Conservation (phyloP, 2,797 vertebrate genomes). For the Mionectes olivaceus region DNA sequence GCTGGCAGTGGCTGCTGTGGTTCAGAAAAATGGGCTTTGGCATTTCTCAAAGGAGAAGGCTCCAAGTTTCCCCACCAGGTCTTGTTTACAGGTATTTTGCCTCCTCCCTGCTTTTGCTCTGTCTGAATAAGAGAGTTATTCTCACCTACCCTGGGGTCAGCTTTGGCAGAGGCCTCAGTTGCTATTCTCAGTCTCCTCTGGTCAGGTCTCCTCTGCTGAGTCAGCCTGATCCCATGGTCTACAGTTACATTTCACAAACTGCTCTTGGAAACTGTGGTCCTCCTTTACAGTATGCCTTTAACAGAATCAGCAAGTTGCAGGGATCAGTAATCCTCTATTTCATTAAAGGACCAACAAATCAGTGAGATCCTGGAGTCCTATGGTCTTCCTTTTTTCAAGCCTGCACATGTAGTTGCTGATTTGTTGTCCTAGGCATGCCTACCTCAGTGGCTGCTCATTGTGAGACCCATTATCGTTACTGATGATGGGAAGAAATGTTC, state of each 20-base stretch:
- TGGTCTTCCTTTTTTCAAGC: not conserved
- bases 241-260: not conserved
- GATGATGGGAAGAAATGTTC: not conserved
- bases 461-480: not conserved
- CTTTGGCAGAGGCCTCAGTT: not conserved
- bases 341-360: not conserved
- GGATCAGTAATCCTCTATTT: not conserved
- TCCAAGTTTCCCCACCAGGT: not conserved
- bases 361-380: not conserved
- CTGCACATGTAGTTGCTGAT: not conserved
- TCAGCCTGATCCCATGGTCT: not conserved
- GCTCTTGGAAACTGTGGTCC: not conserved
- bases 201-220: not conserved
- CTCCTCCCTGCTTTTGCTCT: not conserved
- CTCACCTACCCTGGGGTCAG: not conserved
- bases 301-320: not conserved
- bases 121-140: not conserved
- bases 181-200: not conserved
- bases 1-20: not conserved
- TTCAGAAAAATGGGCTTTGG: not conserved
- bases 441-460: conserved; percentile 4
- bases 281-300: not conserved
- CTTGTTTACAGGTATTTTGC: not conserved
- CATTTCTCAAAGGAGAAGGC: not conserved
- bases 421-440: not conserved